These are phyloP conservation scores for Linnaemya vulpina DNA, from an alignment of 2,888 invertebrate genomes.

Conservation along the genomic window DNA sequence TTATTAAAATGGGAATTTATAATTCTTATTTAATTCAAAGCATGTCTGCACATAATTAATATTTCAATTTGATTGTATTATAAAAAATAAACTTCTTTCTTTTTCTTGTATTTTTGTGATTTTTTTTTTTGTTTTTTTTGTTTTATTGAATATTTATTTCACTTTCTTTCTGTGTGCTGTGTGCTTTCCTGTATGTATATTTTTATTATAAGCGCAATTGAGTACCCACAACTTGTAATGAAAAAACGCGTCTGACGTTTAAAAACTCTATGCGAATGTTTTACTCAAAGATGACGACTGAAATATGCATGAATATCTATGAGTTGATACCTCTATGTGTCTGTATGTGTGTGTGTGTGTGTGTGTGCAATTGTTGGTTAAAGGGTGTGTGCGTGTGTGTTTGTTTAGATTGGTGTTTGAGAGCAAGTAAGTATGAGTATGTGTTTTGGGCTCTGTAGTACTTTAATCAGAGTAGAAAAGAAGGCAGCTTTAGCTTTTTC, in stretches of 20 bases:
- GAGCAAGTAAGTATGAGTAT: conserved; percentile 25
- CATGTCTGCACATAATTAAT: conserved; percentile 50
- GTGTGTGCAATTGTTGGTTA: conserved; percentile 19
- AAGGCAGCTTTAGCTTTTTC: conserved; percentile 58
- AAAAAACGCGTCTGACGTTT: conserved; percentile 72
- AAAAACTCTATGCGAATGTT: conserved; percentile 72
- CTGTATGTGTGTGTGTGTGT: conserved; percentile 6
- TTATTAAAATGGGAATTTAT: conserved; percentile 18
- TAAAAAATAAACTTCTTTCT: conserved; percentile 59
- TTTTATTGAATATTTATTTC: conserved; percentile 60
- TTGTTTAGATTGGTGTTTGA: conserved; percentile 44
- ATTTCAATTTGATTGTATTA: conserved; percentile 47
- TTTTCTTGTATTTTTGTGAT: conserved; percentile 45
- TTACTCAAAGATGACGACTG: conserved; percentile 71
- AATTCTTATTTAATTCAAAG: conserved; percentile 45
- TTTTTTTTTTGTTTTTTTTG: conserved; percentile 42
- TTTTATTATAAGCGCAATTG: conserved; percentile 71
- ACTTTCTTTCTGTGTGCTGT: conserved; percentile 63
- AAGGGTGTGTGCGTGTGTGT: conserved; percentile 11
- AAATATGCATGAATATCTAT: conserved; percentile 66
- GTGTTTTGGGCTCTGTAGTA: conserved; percentile 41
- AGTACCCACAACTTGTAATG: conserved; percentile 73
- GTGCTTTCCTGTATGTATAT: conserved; percentile 66
- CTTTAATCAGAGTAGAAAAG: conserved; percentile 68
- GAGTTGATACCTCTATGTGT: conserved; percentile 8